Evolutionary conservation across 2,113 vertebrate species (phyloP), one percentile per base, ranked within the genome.

Genomic region (Phycodurus eques): DNA sequence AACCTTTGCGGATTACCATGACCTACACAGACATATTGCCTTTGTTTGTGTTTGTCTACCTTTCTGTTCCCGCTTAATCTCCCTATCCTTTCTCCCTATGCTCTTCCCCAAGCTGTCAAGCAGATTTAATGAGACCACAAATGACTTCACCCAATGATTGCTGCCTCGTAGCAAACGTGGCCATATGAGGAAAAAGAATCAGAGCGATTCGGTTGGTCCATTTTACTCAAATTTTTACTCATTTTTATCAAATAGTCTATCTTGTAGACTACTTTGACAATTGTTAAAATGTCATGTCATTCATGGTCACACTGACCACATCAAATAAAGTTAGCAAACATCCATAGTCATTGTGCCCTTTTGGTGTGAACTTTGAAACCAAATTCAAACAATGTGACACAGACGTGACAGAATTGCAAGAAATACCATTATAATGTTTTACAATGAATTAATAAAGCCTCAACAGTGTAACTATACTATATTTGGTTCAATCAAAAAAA

Each of bases 261-360:
- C 35, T 64, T 11, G 39, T 43, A 14, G 33, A 39, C 60, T 62
- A 35, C 39, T 43, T n/a, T 64, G 62, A 64, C 12, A 56, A 61
- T 59, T 54, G 39, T 53, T 63, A 22, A 80, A 67, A 80, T 82
- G 79, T 76, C 76, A 80, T 73, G 72, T 68, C 56, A 69, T 22
- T 47, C 22, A 1, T 69, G 71, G 89, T 88, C 82, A 83, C 12
- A 33, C 10, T 72, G 83, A 86, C 83, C 66, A 78, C 65, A 56
- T 43, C 71, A 88, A 84, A 89, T 69, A 88, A 81, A 80, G 43
- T 31, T 49, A 80, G 69, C 68, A 87, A 85, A 88, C 79, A 85
- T 13, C n/a, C 33, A 42, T 8, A 51, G 74, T 83, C 81, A 80
- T 10, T 47, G 51, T 77, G 76, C 57, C 74, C 78, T 60, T 56